These are phyloP conservation scores for Sinotaia quadrata DNA, from an alignment of 2,888 invertebrate species.

Conservation along the genomic window DNA sequence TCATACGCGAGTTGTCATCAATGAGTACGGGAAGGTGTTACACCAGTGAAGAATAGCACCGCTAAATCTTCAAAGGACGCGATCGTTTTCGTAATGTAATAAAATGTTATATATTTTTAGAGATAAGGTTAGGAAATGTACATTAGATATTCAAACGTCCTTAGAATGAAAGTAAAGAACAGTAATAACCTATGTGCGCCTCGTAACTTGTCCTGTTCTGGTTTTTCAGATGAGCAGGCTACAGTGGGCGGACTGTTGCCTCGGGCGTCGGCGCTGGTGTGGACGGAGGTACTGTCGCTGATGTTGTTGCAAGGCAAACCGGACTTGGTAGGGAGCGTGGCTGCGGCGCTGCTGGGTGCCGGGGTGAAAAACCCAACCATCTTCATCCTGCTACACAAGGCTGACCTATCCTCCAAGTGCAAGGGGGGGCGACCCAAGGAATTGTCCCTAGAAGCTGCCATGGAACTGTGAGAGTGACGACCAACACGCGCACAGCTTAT, in stretches of 20 bases:
- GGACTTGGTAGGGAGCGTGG: neutral
- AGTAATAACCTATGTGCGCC: neutral
- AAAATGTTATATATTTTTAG: too few relatives aligned
- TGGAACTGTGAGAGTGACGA: conserved; percentile 8
- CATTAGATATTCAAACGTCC: too few relatives aligned
- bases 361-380: neutral
- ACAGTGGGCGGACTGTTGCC: neutral
- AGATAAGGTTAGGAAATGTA: too few relatives aligned
- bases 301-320: neutral
- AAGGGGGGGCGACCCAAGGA: conserved; percentile 4
- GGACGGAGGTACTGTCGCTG: conserved; percentile 12
- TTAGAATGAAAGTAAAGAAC: too few relatives aligned
- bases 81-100: too few relatives aligned
- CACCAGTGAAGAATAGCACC: too few relatives aligned
- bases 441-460: neutral
- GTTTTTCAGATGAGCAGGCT: conserved; percentile 2
- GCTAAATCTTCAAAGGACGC: too few relatives aligned
- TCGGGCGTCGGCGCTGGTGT: conserved; percentile 2
- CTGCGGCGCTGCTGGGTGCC: neutral
- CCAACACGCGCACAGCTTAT: neutral
- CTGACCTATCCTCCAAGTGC: conserved; percentile 10
- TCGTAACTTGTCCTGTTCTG: neutral
- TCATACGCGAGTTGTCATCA: too few relatives aligned
- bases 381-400: conserved; percentile 8
- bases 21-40: too few relatives aligned